Base-by-base conservation (phyloP, 2,113 vertebrate genomes). In the Calidris pugnax region DNA sequence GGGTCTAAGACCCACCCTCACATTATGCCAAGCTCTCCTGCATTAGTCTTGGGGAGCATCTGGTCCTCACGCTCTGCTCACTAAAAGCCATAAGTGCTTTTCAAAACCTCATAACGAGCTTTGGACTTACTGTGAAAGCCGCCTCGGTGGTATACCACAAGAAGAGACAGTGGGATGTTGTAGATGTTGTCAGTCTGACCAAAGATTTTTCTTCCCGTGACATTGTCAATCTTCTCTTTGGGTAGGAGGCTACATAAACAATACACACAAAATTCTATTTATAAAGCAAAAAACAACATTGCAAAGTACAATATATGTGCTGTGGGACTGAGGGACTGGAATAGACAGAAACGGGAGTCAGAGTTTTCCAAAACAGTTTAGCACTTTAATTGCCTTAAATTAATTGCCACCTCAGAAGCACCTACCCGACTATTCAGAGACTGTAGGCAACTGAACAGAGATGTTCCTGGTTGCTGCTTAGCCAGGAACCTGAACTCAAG, bases 181-280 rank as follows among this genome's bases (percentile, higher is more conserved):
- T 85, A 67, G 81, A 89, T 94, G 66, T 92, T 95, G 86, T 93
- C 86, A 90, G 78, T 82, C 90, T 92, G 86, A 93, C 92, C 73
- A 77, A 78, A 78, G 32, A 66, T 75, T 94, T 94, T 89, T 92
- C 53, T 89, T 92, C 76, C 76, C 69, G 23, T 79, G 66, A 53
- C 55, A 10, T 33, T 85, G 64, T 86, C 64, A 75, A n/a, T 81
- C 19, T 57, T 87, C 39, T 57, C 32, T 72, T 86, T 51, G 17
- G 39, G 45, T 93, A 85, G 62, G 22, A 90, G 80, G 62, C 37
- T 66, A 74, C 10, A 62, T 91, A 94, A 95, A 89, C 60, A 94
- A 55, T 59, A 26, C 27, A 60, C 18, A 27, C 13, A 22, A 62
- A 68, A 73, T 79, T 81, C 15, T 85, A 78, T 64, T 91, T 89